phyloP scores from a whole-genome alignment of 1,140 invertebrate species.

The Sinonovacula constricta region DNA sequence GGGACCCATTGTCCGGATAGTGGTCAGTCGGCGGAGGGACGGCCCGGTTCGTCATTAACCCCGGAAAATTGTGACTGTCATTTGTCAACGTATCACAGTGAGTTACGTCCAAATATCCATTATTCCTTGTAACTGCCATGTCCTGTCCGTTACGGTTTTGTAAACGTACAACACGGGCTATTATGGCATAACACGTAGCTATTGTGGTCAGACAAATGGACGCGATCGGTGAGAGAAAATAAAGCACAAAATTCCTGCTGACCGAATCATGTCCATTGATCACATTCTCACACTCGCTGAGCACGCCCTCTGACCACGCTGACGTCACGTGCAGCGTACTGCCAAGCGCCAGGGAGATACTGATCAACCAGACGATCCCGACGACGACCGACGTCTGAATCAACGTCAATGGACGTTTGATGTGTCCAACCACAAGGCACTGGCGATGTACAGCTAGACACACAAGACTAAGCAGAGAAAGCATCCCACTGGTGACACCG shows the following conservation, averaged over 20 bases:
- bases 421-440: constrained; percentile 55
- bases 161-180: constrained; percentile 55
- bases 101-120: constrained; percentile 17
- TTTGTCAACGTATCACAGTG: constrained; percentile 20
- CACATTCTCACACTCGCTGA: constrained; percentile 59
- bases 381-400: constrained; percentile 55
- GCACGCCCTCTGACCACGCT: constrained; percentile 57
- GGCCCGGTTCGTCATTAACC: constrained; percentile 20
- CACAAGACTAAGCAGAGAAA: constrained; percentile 63
- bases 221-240: constrained; percentile 63
- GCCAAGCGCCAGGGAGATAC: constrained; percentile 57
- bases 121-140: neutral
- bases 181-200: constrained; percentile 57
- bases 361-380: constrained; percentile 59
- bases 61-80: neutral
- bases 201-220: constrained; percentile 61
- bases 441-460: constrained; percentile 64
- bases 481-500: constrained; percentile 61
- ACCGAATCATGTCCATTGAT: constrained; percentile 58
- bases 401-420: constrained; percentile 53
- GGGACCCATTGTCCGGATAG: constrained; percentile 59
- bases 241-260: constrained; percentile 64
- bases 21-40: constrained; percentile 56
- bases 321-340: constrained; percentile 62
- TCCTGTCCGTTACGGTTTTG: constrained; percentile 43